Conservation (phyloP, 2,797 vertebrate genomes). For the Sebastes dallii region DNA sequence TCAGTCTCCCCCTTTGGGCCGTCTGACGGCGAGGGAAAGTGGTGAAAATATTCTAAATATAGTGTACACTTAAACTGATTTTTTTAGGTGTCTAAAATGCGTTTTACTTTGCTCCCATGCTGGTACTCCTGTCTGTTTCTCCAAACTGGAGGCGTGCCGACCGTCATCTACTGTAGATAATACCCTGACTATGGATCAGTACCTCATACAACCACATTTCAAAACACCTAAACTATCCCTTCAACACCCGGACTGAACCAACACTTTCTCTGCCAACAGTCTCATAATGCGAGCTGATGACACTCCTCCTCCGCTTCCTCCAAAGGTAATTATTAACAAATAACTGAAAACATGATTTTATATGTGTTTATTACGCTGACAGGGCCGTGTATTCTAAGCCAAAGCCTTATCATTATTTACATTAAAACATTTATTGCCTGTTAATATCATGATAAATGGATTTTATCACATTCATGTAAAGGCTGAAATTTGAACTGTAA, state of each 20-base stretch:
- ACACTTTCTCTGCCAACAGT: slow-evolving; percentile 60
- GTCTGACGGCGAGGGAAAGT: rapidly evolving
- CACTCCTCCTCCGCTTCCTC: slow-evolving; percentile 88
- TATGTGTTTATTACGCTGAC: background rate
- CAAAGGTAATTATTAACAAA: slow-evolving; percentile 83
- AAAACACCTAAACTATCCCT: no score
- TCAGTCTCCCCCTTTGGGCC: no score
- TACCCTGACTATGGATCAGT: no score
- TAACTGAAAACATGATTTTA: background rate
- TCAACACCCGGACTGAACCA: background rate
- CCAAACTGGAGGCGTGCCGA: rapidly evolving
- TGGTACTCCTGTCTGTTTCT: no score
- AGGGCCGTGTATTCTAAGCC: background rate
- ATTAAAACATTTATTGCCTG: background rate
- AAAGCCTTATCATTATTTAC: background rate
- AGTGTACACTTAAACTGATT: no score
- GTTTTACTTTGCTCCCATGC: no score
- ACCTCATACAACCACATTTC: no score
- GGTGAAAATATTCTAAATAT: no score
- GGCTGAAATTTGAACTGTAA: background rate
- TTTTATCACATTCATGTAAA: background rate
- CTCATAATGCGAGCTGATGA: slow-evolving; percentile 56
- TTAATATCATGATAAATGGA: background rate
- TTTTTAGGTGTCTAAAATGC: no score
- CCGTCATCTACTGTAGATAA: no score